A percentile compares a stretch with the other conserved stretches of the same genome.
Evolutionary conservation across 2,113 vertebrate genomes (phyloP).

Genomic region (Rafetus swinhoei): DNA sequence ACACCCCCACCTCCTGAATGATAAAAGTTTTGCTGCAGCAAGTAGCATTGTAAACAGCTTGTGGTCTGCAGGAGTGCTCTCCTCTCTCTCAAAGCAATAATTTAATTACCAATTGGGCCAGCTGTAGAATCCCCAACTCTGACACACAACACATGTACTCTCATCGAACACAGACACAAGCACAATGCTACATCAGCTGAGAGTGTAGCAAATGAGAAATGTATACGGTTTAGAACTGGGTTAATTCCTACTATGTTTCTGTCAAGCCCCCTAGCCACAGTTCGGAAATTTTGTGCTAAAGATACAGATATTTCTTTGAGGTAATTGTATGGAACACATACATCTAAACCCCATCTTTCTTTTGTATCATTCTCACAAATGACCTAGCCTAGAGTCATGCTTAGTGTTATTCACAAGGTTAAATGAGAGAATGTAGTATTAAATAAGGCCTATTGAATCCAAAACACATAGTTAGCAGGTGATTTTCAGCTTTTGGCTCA

Average conservation of each 20-base stretch:
- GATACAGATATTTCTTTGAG: neutral
- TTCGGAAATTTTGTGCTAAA: neutral
- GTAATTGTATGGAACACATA: neutral
- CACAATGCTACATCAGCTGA: neutral
- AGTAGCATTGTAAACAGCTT: too few species aligned
- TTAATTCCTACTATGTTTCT: constrained; percentile 18
- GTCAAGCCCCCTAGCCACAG: neutral
- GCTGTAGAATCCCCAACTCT: constrained; percentile 25
- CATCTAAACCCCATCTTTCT: neutral
- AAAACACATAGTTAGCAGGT: constrained; percentile 64
- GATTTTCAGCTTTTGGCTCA: constrained; percentile 60
- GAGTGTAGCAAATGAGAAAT: neutral
- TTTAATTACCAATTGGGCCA: constrained; percentile 56
- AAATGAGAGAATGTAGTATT: neutral
- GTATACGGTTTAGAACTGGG: neutral
- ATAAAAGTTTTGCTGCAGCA: too few species aligned
- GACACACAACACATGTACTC: constrained; percentile 11
- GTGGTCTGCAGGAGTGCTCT: too few species aligned
- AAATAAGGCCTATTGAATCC: constrained; percentile 28
- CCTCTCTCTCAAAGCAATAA: neutral
- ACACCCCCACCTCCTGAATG: too few species aligned
- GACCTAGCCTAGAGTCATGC: neutral
- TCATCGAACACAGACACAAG: neutral
- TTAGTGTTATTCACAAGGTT: neutral
- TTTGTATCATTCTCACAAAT: constrained; percentile 21